Evolutionary conservation across 1,140 invertebrate genomes (phyloP).

Genomic region (Zaprionus gabonicus): DNA sequence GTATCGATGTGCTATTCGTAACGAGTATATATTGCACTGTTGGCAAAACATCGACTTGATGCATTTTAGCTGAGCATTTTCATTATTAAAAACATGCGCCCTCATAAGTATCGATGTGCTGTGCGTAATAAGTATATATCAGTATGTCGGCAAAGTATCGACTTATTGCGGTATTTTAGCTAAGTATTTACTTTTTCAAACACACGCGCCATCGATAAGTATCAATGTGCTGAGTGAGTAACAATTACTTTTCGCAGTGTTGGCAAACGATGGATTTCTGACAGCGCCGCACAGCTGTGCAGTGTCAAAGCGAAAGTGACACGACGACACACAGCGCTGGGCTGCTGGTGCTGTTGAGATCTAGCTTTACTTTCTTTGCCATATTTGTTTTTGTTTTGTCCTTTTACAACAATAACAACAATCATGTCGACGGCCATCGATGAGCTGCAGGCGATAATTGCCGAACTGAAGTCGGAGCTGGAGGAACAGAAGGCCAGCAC

Average conservation of each 20-base stretch:
- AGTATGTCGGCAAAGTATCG: neutral
- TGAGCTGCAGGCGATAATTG: slow-evolving; percentile 78
- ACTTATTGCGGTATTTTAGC: neutral
- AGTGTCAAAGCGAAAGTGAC: slow-evolving; percentile 65
- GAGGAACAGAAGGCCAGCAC: slow-evolving; percentile 54
- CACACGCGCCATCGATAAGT: neutral
- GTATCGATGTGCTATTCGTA: neutral
- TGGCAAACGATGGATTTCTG: neutral
- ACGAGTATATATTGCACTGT: neutral
- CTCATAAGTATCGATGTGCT: neutral
- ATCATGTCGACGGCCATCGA: slow-evolving; percentile 74
- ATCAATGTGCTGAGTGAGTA: neutral
- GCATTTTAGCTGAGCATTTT: neutral
- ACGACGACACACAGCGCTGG: slow-evolving; percentile 57
- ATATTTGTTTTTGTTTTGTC: slow-evolving; percentile 33
- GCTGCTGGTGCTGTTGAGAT: neutral
- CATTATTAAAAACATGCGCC: neutral
- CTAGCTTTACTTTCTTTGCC: neutral
- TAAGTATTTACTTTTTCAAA: neutral
- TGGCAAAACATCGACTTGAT: neutral
- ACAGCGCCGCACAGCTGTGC: slow-evolving; percentile 40
- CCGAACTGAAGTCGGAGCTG: slow-evolving; percentile 72
- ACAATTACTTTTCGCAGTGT: neutral
- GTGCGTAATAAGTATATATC: neutral
- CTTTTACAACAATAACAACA: neutral